phyloP scores from a whole-genome alignment of 2,113 vertebrate species.

The Egretta garzetta region DNA sequence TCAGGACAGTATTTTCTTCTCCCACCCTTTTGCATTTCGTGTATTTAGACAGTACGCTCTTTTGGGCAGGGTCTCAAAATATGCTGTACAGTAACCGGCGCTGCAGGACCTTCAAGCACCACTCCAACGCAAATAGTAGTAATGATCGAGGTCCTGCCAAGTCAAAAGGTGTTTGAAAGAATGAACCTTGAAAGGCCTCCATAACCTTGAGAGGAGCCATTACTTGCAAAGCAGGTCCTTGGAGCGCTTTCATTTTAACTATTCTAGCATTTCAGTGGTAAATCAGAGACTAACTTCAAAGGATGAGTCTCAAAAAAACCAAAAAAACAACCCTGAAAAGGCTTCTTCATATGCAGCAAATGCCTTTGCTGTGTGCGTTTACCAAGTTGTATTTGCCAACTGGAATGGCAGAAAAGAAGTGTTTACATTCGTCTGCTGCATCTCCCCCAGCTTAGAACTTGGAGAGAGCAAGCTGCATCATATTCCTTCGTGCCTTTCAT shows the following conservation, averaged over 20 bases:
- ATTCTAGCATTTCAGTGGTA: background rate
- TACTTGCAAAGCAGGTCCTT: background rate
- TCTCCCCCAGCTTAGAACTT: background rate
- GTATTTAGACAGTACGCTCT: background rate
- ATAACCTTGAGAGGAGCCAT: background rate
- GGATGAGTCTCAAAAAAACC: background rate
- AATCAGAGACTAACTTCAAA: background rate
- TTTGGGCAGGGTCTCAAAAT: constrained; percentile 14
- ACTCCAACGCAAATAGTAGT: constrained; percentile 20
- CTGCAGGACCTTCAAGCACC: background rate
- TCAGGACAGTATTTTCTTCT: background rate
- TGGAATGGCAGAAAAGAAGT: background rate
- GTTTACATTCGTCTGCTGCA: background rate
- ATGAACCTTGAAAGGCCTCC: constrained; percentile 13
- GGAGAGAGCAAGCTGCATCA: background rate
- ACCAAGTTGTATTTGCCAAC: background rate
- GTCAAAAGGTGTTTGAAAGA: background rate
- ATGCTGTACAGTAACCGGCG: background rate
- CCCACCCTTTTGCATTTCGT: background rate
- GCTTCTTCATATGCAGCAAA: background rate
- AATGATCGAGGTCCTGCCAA: background rate
- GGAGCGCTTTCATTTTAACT: background rate
- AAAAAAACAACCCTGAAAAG: background rate
- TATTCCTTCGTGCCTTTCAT: constrained; percentile 30
- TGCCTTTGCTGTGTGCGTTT: background rate